A percentile compares a stretch with the other conserved stretches of the same genome.
Evolutionary conservation across 2,797 vertebrate genomes (phyloP).

Genomic region (Macrochelys suwanniensis): DNA sequence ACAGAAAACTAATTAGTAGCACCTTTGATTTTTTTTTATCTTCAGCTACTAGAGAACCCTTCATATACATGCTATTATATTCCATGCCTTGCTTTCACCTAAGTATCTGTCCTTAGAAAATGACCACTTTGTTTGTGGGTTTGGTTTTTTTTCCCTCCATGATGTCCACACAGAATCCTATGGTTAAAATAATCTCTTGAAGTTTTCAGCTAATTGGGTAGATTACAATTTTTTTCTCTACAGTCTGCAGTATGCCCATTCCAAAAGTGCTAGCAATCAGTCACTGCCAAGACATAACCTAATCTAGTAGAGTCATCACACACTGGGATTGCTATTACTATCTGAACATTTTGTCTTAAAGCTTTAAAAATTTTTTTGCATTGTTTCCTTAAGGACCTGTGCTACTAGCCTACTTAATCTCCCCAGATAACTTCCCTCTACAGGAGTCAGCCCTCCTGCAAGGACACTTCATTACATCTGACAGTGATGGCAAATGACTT

Average conservation of each 20-base stretch:
- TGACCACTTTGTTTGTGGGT: not conserved
- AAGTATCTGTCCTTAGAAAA: not conserved
- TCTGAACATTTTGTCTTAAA: not conserved
- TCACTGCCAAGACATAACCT: not conserved
- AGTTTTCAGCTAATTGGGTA: not conserved
- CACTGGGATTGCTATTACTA: not conserved
- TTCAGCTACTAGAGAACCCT: not conserved
- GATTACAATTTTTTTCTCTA: not conserved
- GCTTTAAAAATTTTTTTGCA: not conserved
- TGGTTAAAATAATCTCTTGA: slow-evolving; percentile 12
- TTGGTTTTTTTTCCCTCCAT: not conserved
- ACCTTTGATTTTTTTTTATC: not conserved
- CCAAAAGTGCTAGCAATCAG: not conserved
- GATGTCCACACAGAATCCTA: not conserved
- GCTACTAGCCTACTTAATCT: slow-evolving; percentile 47
- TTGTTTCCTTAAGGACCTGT: slow-evolving; percentile 28
- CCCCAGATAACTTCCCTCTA: slow-evolving; percentile 1
- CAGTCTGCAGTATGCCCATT: not conserved
- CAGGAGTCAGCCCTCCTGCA: slow-evolving; percentile 15
- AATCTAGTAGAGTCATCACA: not conserved
- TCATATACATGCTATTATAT: not conserved
- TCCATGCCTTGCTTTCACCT: not conserved
- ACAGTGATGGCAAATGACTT: slow-evolving; percentile 32
- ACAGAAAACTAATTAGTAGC: not conserved
- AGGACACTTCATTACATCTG: slow-evolving; percentile 9